Base-by-base conservation (phyloP, 2,113 vertebrate species). In the Odocoileus hemionus region DNA sequence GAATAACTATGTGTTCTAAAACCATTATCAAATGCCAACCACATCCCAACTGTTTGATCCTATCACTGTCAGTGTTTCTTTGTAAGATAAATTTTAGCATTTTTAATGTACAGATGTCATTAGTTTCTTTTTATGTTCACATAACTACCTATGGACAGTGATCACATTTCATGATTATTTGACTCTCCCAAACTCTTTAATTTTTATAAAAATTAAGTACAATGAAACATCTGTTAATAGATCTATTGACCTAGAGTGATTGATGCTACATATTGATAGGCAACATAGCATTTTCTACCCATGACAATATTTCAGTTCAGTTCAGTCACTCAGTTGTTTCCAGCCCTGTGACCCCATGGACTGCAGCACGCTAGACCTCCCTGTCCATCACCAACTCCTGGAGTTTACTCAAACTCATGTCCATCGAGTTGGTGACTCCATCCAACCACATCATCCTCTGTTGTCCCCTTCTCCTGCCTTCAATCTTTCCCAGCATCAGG, bases 151-250 rank as follows among this genome's bases (percentile, higher is more conserved):
- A 80, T 93, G 76, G 10, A 86, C 23, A 91, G 36, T 87, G 14
- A 89, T 80, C 16, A 88, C 5, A 50, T 60, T 13, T 58, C 86
- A 12, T n/a, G 6, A 2, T 16, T 79, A 23, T 92, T 87, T 36
- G 9, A 89, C 12, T 45, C 15, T 74, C 11, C 3, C 14, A 84
- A 86, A 52, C 9, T 43, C 61, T 1, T 80, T 50, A 96, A 88
- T 7, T 26, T 89, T 85, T 39, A 89, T 21, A 86, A 92, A 83
- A 90, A 61, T 76, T 94, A 85, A 97, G 74, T 87, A 52, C 1
- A 85, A 14, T 43, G 57, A 86, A 58, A 93, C 57, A 94, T 25
- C 61, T 94, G 30, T 52, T 85, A 50, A 47, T 90, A 25, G 6
- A 91, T 54, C 26, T 10, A 52, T 39, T 87, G 10, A 28, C 36